Conservation (phyloP, 2,113 vertebrate species). For the Panthera tigris region DNA sequence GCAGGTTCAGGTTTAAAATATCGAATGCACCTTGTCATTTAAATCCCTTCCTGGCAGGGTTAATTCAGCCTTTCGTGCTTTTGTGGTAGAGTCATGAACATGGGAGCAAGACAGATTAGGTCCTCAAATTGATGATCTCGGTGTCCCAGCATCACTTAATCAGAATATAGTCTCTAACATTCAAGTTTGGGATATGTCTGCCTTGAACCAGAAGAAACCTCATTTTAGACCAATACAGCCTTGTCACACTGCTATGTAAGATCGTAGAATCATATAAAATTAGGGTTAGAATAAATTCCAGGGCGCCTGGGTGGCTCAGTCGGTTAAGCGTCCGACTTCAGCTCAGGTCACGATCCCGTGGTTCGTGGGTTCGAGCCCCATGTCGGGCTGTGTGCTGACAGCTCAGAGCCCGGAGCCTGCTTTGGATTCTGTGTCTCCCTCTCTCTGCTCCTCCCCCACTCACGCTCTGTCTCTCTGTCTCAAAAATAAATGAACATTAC, state of each 20-base stretch:
- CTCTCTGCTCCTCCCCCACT: no score
- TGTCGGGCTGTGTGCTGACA: no score
- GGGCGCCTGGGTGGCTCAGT: no score
- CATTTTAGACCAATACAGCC: slow-evolving; percentile 21
- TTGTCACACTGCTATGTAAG: background rate
- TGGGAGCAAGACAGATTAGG: background rate
- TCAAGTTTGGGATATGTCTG: slow-evolving; percentile 4
- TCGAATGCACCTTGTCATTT: background rate
- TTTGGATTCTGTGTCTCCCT: no score
- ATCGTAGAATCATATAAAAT: slow-evolving; percentile 29
- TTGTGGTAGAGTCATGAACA: slow-evolving; percentile 9
- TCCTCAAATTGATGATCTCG: background rate
- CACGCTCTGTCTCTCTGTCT: no score
- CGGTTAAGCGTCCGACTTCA: no score
- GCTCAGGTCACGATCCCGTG: no score
- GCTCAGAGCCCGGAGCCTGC: no score
- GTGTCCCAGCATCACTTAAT: background rate
- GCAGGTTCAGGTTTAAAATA: slow-evolving; percentile 46
- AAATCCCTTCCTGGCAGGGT: background rate
- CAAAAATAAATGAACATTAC: no score
- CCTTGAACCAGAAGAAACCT: slow-evolving; percentile 18
- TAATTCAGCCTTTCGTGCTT: slow-evolving; percentile 29
- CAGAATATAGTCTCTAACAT: background rate
- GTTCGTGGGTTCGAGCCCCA: no score
- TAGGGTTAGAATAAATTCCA: slow-evolving; percentile 28